Evolutionary conservation across 2,888 invertebrate species (phyloP).

Genomic region (Euspilapteryx auroguttella): DNA sequence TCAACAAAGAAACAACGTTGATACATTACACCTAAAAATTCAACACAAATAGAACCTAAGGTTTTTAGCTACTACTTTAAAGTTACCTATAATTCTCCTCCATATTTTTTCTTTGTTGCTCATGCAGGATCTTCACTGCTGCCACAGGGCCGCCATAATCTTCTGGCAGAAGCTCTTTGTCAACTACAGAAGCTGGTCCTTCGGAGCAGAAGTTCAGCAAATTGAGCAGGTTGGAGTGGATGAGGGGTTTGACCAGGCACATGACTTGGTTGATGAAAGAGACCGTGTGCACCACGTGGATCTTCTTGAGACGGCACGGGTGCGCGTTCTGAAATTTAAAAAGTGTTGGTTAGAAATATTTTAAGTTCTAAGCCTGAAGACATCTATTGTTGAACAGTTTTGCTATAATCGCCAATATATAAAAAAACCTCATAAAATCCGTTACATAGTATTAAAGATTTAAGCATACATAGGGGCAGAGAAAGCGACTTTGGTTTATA

Average conservation of each 20-base stretch:
- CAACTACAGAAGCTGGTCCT: conserved; percentile 47
- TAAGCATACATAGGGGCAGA: no score
- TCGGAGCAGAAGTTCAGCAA: conserved; percentile 61
- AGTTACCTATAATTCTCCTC: conserved; percentile 47
- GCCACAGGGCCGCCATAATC: conserved; percentile 66
- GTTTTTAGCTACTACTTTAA: no score
- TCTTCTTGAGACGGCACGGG: conserved; percentile 65
- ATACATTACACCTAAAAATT: no score
- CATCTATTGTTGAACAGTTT: no score
- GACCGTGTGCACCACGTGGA: conserved; percentile 68
- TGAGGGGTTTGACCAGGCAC: conserved; percentile 66
- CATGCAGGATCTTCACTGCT: conserved; percentile 53
- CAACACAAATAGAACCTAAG: no score
- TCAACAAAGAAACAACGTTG: no score
- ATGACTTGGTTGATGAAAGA: conserved; percentile 70
- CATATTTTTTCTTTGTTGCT: conserved; percentile 56
- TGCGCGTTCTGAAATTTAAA: conserved; percentile 61
- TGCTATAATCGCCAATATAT: no score
- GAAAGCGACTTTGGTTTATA: conserved; percentile 5
- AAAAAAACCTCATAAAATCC: no score
- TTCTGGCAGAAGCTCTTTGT: conserved; percentile 39
- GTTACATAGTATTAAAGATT: no score
- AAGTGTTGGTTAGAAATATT: no score
- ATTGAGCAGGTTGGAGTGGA: conserved; percentile 63
- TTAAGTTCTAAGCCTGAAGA: no score